phyloP scores from a whole-genome alignment of 2,797 vertebrate species.

The Balearica regulorum region DNA sequence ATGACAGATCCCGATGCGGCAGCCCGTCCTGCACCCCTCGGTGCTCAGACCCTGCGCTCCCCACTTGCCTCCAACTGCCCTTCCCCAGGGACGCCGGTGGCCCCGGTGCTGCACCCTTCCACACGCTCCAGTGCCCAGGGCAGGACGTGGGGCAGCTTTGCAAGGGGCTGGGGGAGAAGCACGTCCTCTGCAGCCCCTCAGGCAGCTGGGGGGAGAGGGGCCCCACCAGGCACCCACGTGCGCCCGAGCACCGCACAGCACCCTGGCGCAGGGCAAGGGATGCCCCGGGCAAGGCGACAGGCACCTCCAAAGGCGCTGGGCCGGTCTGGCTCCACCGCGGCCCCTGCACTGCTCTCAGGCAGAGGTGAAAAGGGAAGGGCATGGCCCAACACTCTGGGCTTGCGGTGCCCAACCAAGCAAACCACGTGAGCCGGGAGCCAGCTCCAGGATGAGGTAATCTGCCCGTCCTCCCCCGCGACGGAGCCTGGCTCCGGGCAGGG shows the following conservation, averaged over 20 bases:
- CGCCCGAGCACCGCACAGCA: background rate
- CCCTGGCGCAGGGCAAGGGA: accelerated
- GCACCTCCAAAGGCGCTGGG: background rate
- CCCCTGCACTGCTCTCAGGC: background rate
- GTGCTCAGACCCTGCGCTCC: accelerated
- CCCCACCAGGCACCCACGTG: background rate
- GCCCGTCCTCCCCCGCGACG: background rate
- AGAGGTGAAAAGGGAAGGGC: background rate
- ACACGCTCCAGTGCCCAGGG: accelerated
- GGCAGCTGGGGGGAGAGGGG: background rate
- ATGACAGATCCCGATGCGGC: accelerated
- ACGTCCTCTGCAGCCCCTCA: accelerated
- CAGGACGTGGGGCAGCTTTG: background rate
- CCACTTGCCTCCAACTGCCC: background rate
- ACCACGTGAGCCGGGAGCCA: background rate
- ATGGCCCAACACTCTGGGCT: background rate
- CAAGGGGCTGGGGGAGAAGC: background rate
- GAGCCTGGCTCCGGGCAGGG: conserved; percentile 19
- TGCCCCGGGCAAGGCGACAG: background rate
- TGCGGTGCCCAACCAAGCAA: background rate
- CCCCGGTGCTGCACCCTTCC: accelerated
- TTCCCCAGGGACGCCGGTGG: background rate
- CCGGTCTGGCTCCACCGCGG: background rate
- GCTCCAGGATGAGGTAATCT: conserved; percentile 51
- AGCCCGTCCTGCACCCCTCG: accelerated